Conservation (phyloP, 2,113 vertebrate genomes). For the Electrona antarctica region DNA sequence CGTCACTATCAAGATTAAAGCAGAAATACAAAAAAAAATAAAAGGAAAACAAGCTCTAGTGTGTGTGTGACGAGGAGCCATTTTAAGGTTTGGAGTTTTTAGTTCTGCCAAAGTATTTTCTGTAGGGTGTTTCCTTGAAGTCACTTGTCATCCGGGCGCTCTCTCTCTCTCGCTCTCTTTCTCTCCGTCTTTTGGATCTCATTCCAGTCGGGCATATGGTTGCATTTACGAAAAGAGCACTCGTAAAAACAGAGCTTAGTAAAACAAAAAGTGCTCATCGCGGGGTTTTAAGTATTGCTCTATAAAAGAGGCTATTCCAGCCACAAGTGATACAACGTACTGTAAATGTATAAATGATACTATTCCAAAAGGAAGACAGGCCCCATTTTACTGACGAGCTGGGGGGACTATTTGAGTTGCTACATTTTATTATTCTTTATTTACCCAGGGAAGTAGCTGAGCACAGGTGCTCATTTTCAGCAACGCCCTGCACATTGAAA, state of each 20-base stretch:
- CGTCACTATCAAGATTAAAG: too few relatives aligned
- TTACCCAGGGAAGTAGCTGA: too few relatives aligned
- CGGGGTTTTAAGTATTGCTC: constrained; percentile 61
- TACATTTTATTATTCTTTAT: too few relatives aligned
- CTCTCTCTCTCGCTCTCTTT: neutral
- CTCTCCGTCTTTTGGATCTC: constrained; percentile 46
- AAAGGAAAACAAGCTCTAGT: constrained; percentile 4
- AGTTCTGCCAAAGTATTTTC: constrained; percentile 53
- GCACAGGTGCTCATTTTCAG: too few relatives aligned
- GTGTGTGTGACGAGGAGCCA: constrained; percentile 41
- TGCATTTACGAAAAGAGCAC: constrained; percentile 66
- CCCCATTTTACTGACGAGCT: constrained; percentile 47
- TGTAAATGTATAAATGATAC: constrained; percentile 56
- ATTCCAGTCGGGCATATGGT: constrained; percentile 68
- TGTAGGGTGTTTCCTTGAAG: constrained; percentile 57
- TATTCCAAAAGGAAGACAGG: constrained; percentile 33
- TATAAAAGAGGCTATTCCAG: constrained; percentile 52
- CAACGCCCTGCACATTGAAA: too few relatives aligned
- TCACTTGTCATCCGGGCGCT: constrained; percentile 65
- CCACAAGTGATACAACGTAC: constrained; percentile 59
- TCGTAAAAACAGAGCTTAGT: constrained; percentile 69
- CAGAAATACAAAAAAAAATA: too few relatives aligned
- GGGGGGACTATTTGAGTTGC: constrained; percentile 45
- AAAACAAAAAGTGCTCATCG: constrained; percentile 69
- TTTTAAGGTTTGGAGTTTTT: constrained; percentile 34